Base-by-base conservation (phyloP, 2,888 invertebrate species). In the Melanophora roralis region DNA sequence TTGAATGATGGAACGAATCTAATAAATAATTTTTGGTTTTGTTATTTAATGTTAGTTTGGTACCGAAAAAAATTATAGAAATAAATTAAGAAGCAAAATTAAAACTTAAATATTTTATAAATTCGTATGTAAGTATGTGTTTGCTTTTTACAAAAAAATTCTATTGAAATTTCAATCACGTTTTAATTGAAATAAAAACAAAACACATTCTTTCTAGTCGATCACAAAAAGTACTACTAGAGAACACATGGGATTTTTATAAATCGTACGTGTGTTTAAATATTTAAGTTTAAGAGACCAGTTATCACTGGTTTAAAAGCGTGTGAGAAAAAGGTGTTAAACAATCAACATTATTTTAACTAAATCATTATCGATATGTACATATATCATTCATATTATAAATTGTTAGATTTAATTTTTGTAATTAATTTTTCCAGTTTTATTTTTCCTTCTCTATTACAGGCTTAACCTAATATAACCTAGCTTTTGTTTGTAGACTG, bases 1-100 rank as follows among this genome's bases (percentile, higher is more conserved):
- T 69, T 64, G 69, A 76, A 14, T 77, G 76, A 77, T 77, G 69
- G 69, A 77, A 71, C 69, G 69, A 77, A 76, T 69, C 40, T 60
- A 65, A 43, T 65, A 65, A 57, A 64, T 57, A 55, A 55, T 4
- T 38, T 32, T 64, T 45, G 27, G 60, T 45, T 53, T 21, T 45
- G 14, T 67, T 74, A 34, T 51, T 67, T 43, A 57, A 38, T 57
- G 14, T 43, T 57, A 27, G 27, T 27, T 27, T 40, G 14, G n/a
- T 27, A 14, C 8, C 40, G 14, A 23, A 47, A 21, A 27, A 55
- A 45, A 43, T 3, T 19, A 16, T 43, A 43, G 14, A 43, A 43
- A 27, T 6, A 16, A 43, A 43, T 45, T 45, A 45, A 45, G 8
- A 43, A 68, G 32, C 14, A 34, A 45, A 57, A 51, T 40, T 40